Conservation (phyloP, 2,113 vertebrate genomes). For the Vireo altiloquus region DNA sequence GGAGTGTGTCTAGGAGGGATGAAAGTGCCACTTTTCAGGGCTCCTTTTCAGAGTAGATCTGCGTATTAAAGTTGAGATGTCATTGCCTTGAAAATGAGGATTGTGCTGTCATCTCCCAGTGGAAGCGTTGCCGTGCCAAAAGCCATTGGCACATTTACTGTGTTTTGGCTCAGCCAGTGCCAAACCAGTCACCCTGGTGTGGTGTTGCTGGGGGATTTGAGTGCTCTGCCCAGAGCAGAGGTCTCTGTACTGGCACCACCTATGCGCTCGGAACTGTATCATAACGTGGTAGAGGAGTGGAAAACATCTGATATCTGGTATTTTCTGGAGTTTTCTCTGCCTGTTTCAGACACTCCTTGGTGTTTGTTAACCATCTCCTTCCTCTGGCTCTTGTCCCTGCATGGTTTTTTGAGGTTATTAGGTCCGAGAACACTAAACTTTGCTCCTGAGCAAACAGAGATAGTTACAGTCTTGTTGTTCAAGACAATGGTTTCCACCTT, state of each 20-base stretch:
- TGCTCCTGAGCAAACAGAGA: background rate
- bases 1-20: background rate
- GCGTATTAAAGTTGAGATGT: background rate
- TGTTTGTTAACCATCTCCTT: background rate
- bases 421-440: background rate
- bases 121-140: background rate
- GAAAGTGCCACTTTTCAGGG: background rate
- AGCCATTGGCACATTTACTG: accelerated
- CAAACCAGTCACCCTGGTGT: background rate
- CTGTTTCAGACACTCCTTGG: background rate
- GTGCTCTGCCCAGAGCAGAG: background rate
- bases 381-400: background rate
- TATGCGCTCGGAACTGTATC: accelerated
- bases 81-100: background rate
- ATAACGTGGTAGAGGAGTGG: background rate
- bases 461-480: background rate
- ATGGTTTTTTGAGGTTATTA: background rate
- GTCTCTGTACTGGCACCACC: accelerated
- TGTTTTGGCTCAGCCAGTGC: background rate
- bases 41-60: background rate
- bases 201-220: background rate
- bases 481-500: background rate
- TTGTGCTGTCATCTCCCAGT: background rate
- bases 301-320: accelerated
- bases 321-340: background rate